Evolutionary conservation across 2,888 invertebrate genomes (phyloP).

Genomic region (Tiphia femorata): DNA sequence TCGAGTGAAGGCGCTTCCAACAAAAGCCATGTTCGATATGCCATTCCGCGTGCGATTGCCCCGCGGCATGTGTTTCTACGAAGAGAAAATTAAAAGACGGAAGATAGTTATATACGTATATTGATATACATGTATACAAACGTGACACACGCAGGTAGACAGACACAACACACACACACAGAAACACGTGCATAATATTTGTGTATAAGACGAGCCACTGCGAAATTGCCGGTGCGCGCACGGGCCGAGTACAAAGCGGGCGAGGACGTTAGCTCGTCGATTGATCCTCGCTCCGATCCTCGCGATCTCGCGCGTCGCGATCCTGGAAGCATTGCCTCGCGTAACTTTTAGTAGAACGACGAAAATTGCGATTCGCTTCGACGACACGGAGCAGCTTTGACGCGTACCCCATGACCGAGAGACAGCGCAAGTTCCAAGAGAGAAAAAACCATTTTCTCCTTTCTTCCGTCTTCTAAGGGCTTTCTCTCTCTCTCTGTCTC

Average conservation of each 20-base stretch:
- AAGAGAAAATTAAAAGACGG: no score
- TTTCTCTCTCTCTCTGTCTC: slow-evolving; percentile 7
- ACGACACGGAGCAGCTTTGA: not conserved
- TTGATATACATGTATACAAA: no score
- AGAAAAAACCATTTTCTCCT: slow-evolving; percentile 6
- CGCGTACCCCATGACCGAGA: slow-evolving; percentile 4
- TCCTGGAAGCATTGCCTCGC: slow-evolving; percentile 30
- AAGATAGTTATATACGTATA: no score
- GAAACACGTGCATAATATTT: no score
- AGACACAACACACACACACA: no score
- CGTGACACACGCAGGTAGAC: no score
- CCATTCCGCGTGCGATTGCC: no score
- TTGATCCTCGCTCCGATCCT: not conserved
- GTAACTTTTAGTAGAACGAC: slow-evolving; percentile 27
- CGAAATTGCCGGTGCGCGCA: slow-evolving; percentile 5
- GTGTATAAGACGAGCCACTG: not conserved
- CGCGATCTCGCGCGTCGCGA: not conserved
- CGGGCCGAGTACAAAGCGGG: not conserved
- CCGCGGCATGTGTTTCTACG: no score
- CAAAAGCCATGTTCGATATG: slow-evolving; percentile 13
- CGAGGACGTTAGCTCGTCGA: no score
- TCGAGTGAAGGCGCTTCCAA: slow-evolving; percentile 9
- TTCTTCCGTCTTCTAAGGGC: slow-evolving; percentile 5
- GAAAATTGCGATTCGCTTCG: slow-evolving; percentile 10
- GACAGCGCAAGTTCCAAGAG: no score